phyloP scores from a whole-genome alignment of 1,140 invertebrate species.

The Carposina sasakii region DNA sequence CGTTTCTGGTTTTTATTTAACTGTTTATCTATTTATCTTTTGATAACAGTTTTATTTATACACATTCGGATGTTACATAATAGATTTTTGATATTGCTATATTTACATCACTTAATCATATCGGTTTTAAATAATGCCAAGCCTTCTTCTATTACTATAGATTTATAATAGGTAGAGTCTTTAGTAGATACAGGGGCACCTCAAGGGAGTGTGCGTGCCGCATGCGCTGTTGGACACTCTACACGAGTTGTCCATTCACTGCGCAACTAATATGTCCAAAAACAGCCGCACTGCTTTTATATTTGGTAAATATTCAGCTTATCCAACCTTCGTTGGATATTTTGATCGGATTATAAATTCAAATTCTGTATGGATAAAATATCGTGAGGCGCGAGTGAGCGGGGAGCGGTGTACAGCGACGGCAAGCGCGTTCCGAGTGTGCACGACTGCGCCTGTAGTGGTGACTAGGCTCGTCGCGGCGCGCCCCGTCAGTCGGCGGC shows the following conservation, averaged over 20 bases:
- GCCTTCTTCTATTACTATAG: no score
- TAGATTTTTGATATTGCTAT: no score
- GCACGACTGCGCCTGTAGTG: slow-evolving; percentile 55
- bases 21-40: no score
- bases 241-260: slow-evolving; percentile 59
- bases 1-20: no score
- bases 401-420: no score
- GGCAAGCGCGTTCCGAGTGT: no score
- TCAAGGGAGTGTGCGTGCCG: slow-evolving; percentile 46
- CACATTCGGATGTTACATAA: no score
- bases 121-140: no score
- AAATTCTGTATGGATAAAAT: slow-evolving; percentile 57
- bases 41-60: no score
- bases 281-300: slow-evolving; percentile 33
- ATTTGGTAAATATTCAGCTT: slow-evolving; percentile 55
- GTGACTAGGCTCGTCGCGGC: slow-evolving; percentile 51
- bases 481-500: slow-evolving; percentile 64
- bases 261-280: slow-evolving; percentile 50
- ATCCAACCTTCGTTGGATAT: slow-evolving; percentile 37
- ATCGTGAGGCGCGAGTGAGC: slow-evolving; percentile 49
- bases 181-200: slow-evolving; percentile 26
- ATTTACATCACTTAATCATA: no score
- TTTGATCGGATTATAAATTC: slow-evolving; percentile 46
- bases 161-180: no score
- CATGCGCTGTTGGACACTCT: slow-evolving; percentile 56